Evolutionary conservation across 2,797 vertebrate genomes (phyloP), one percentile per base, ranked within the genome.

Genomic region (Orientallactaga sibirica): DNA sequence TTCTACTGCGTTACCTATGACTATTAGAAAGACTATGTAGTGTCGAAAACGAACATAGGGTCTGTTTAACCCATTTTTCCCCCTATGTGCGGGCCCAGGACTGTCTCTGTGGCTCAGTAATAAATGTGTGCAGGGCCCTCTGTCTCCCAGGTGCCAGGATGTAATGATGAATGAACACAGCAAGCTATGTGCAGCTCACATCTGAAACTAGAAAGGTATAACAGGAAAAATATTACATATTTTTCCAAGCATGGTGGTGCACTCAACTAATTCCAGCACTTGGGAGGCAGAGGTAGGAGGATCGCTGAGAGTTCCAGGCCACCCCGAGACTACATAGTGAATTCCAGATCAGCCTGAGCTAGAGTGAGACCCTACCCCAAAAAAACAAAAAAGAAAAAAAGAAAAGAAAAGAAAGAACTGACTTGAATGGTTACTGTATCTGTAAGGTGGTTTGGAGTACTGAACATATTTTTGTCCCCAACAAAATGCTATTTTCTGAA

Each of bases 61-160:
- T 75, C 77, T 20, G 7, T 48, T 52, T 33, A 61, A 43, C 61
- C 16, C 14, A 8, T 43, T 37, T 52, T 52, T 20, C 37, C 0
- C 33, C 37, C 58, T 20, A 0, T 22, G 66, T 20, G 9, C 29
- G 10, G 61, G 18, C 15, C 24, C n/a, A 20, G 61, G 64, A 9
- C 37, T 64, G 12, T 52, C 7, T 2, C 33, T 0, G 0, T 19
- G 52, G 48, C 73, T 90, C 61, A 48, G 48, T 48, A 48, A 48
- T 48, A 48, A 10, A 48, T 48, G 27, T 16, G 11, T 2, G 15
- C 22, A 18, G 33, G 43, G 11, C 41, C 1, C 1, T 3, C 16
- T 29, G 1, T 8, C 7, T 66, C 6, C n/a, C 8, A 8, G 7
- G 48, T 2, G 3, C 62, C 3, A 1, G 48, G 55, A 18, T 27